Conservation (phyloP, 2,888 invertebrate genomes). For the Agapostemon virescens region DNA sequence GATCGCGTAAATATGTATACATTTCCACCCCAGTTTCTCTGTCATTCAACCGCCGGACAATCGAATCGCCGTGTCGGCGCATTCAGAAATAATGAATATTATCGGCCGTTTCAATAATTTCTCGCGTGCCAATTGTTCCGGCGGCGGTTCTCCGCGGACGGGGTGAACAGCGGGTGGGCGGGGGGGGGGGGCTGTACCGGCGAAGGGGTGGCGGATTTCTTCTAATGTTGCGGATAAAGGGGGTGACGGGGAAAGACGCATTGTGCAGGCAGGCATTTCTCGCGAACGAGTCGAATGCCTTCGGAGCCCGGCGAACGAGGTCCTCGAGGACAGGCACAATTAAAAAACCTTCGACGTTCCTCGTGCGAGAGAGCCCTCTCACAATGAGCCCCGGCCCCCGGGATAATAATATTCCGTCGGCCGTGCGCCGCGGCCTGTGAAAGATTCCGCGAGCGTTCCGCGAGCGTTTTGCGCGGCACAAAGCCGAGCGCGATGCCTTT, state of each 20-base stretch:
- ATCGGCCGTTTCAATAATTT: constrained; percentile 34
- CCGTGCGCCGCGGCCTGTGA: constrained; percentile 3
- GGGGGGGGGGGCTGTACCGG: no score
- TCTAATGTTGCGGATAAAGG: background rate
- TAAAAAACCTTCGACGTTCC: constrained; percentile 32
- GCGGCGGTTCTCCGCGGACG: background rate
- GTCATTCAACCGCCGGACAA: constrained; percentile 13
- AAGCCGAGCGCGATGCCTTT: constrained; percentile 45
- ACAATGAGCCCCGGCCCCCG: constrained; percentile 15
- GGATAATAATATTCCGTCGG: constrained; percentile 29
- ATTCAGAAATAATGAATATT: background rate
- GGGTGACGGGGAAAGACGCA: background rate
- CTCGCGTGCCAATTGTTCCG: constrained; percentile 7
- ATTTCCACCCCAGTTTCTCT: constrained; percentile 38
- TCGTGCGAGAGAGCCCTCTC: background rate
- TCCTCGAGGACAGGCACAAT: constrained; percentile 35
- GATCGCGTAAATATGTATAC: background rate
- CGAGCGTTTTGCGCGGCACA: constrained; percentile 35
- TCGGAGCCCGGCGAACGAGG: constrained; percentile 7
- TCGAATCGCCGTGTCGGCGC: constrained; percentile 13
- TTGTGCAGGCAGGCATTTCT: background rate
- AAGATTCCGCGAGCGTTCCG: constrained; percentile 42
- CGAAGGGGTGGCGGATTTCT: background rate
- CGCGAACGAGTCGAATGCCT: background rate
- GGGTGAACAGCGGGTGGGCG: background rate